Evolutionary conservation across 2,797 vertebrate species (phyloP), one percentile per base, ranked within the genome.

Genomic region (Anabas testudineus): DNA sequence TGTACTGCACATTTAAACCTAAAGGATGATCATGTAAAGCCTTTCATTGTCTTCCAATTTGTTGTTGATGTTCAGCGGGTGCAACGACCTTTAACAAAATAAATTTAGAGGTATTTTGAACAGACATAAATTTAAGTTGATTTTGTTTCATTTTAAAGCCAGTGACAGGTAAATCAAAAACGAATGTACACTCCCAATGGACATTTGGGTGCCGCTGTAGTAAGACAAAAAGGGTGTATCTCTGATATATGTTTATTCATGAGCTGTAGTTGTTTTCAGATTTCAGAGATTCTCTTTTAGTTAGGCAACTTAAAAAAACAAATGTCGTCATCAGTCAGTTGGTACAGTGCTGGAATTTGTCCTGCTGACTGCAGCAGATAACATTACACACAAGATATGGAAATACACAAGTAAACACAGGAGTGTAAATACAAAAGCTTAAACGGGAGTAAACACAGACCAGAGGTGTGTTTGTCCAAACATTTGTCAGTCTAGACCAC

Each of bases 281-380:
- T 60, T 54, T 54, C 7, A 18, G 34, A 5, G n/a, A 57, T 58
- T 36, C 47, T 21, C 28, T 26, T 24, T n/a, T 18, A 16, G n/a
- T 19, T n/a, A 1, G 10, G 51, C 41, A 56, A 54, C 42, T 34
- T 39, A 51, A 65, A 56, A 42, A 58, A 67, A 56, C 24, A 71
- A 1, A 49, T 71, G 62, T 68, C 10, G 2, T 42, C 58, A 42
- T 53, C 19, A 13, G 22, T 41, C 13, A 7, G 7, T 12, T 6
- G 14, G 36, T 37, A 46, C 19, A 28, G 47, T 55, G 24, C 26
- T 72, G 59, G 51, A 61, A 41, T 69, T 76, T 53, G 53, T 24
- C 54, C 77, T 26, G 49, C 60, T 59, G 43, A 15, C 77, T 26
- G 46, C 60, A 59, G 43, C 18, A 66, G 65, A 43, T 65, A 59